Evolutionary conservation across 2,797 vertebrate genomes (phyloP).

Genomic region (Amphiprion clarkii): DNA sequence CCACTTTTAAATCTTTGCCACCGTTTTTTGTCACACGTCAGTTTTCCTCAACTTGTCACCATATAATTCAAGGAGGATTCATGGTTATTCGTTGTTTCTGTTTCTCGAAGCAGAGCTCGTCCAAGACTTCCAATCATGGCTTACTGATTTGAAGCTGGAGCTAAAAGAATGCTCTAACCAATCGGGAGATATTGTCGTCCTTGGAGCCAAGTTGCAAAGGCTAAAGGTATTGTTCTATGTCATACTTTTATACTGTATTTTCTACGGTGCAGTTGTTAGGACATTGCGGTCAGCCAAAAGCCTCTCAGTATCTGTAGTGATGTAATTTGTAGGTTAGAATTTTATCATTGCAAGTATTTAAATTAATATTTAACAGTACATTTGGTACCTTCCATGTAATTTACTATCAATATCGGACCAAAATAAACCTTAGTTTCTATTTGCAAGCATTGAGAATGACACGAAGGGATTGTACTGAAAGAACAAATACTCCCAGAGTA

Average conservation of each 20-base stretch:
- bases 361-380: not conserved
- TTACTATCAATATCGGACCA: not conserved
- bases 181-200: slow-evolving; percentile 87
- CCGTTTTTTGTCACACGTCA: slow-evolving; percentile 11
- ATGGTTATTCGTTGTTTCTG: slow-evolving; percentile 19
- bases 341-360: not conserved
- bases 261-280: not conserved
- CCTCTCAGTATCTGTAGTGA: too few species aligned
- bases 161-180: slow-evolving; percentile 87
- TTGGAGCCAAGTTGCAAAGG: slow-evolving; percentile 87
- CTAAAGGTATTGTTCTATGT: slow-evolving; percentile 87
- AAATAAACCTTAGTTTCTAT: not conserved
- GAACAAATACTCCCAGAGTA: too few species aligned
- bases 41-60: slow-evolving; percentile 13
- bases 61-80: not conserved
- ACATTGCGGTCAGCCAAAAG: not conserved
- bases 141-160: slow-evolving; percentile 84
- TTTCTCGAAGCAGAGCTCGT: slow-evolving; percentile 86
- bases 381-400: not conserved
- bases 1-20: slow-evolving; percentile 40
- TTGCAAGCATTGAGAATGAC: not conserved
- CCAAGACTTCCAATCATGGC: slow-evolving; percentile 91
- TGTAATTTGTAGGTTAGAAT: not conserved
- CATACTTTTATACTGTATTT: not conserved
- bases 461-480: not conserved